These are phyloP conservation scores for Craseonycteris thonglongyai DNA, from an alignment of 2,113 vertebrate genomes.

Conservation along the genomic window DNA sequence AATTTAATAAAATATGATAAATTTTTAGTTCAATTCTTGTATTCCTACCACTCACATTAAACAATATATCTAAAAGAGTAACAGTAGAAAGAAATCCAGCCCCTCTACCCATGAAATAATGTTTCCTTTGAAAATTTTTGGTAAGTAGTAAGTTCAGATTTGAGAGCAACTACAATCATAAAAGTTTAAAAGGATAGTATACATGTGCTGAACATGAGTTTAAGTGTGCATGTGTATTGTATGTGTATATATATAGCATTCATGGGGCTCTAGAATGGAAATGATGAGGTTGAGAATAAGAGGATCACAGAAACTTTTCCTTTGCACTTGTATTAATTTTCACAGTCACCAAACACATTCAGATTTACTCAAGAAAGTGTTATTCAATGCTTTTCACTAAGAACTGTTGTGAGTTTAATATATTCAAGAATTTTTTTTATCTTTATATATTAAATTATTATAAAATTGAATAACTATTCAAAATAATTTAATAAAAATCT, in stretches of 20 bases:
- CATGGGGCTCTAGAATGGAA: not conserved
- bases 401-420: not conserved
- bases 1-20: not conserved
- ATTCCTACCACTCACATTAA: not conserved
- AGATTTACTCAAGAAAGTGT: not conserved
- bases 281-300: not conserved
- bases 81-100: not conserved
- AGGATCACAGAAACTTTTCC: not conserved
- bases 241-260: rapidly evolving
- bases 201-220: not conserved
- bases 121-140: not conserved
- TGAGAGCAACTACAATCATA: not conserved
- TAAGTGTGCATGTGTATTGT: not conserved
- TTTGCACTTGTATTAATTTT: not conserved
- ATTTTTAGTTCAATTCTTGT: not conserved
- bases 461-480: not conserved
- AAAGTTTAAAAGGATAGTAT: not conserved
- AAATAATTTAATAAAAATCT: not conserved
- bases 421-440: not conserved
- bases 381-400: not conserved
- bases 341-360: not conserved
- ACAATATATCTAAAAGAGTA: not conserved
- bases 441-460: not conserved
- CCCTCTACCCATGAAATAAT: not conserved
- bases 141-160: not conserved